A percentile compares a stretch with the other conserved stretches of the same genome.
phyloP scores from a whole-genome alignment of 2,888 invertebrate species.

The Drosophila antonietae region DNA sequence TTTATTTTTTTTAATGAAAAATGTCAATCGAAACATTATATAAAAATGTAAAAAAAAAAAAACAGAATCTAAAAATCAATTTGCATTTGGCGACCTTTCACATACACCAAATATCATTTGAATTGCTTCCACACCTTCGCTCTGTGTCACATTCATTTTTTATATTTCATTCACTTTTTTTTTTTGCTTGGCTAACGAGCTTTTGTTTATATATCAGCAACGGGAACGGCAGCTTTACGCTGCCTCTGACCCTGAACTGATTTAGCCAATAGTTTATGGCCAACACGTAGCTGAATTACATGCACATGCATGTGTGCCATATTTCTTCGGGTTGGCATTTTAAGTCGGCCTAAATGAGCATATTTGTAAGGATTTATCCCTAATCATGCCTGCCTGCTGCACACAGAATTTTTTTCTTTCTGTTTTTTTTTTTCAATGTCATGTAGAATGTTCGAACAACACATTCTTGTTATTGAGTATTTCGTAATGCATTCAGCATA shows the following conservation, averaged over 20 bases:
- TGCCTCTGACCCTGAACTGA: slow-evolving; percentile 65
- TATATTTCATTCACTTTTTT: slow-evolving; percentile 22
- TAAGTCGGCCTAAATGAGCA: slow-evolving; percentile 30
- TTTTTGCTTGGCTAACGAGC: slow-evolving; percentile 51
- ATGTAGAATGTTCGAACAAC: slow-evolving; percentile 34
- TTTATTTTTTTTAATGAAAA: slow-evolving; percentile 36
- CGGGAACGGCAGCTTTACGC: slow-evolving; percentile 7
- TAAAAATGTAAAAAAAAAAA: slow-evolving; percentile 9
- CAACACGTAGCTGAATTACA: slow-evolving; percentile 44
- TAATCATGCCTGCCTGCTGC: slow-evolving; percentile 21
- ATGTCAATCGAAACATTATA: slow-evolving; percentile 37
- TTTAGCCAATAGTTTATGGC: slow-evolving; percentile 61
- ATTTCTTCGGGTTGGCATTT: slow-evolving; percentile 30
- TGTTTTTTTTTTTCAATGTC: slow-evolving; percentile 11
- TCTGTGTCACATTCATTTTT: slow-evolving; percentile 49
- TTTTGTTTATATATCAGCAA: slow-evolving; percentile 40
- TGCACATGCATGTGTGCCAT: slow-evolving; percentile 25
- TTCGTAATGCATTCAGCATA: background rate
- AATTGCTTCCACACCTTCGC: slow-evolving; percentile 35
- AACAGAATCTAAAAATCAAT: slow-evolving; percentile 47
- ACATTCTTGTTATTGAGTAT: background rate
- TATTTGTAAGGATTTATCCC: slow-evolving; percentile 42
- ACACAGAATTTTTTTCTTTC: background rate
- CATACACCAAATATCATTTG: slow-evolving; percentile 29
- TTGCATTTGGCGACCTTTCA: slow-evolving; percentile 70